A percentile compares a stretch with the other conserved stretches of the same genome.
Conservation (phyloP, 2,797 vertebrate genomes). For the Sebastes hopkinsi region DNA sequence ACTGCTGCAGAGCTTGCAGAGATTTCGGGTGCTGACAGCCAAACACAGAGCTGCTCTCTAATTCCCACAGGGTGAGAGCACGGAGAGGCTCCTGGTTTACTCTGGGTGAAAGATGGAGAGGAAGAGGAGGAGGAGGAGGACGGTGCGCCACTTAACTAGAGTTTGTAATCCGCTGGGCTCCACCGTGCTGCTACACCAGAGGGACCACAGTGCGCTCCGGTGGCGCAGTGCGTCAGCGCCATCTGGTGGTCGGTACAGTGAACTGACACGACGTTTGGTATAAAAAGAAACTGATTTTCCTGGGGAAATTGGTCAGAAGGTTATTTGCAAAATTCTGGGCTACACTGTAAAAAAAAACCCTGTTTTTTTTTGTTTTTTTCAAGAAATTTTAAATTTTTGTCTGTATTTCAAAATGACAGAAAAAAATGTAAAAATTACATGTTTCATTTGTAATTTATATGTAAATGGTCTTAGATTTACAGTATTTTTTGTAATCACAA, state of each 20-base stretch:
- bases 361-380: no score
- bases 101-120: constrained; percentile 63
- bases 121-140: constrained; percentile 49
- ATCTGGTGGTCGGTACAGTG: constrained; percentile 35
- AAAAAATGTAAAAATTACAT: no score
- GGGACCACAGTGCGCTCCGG: constrained; percentile 44
- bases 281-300: no score
- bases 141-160: constrained; percentile 78
- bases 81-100: constrained; percentile 62
- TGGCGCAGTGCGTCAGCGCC: constrained; percentile 38
- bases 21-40: constrained; percentile 40
- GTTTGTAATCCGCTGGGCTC: constrained; percentile 76
- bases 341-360: no score
- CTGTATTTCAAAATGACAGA: no score
- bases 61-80: constrained; percentile 40
- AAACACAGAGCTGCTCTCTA: constrained; percentile 31
- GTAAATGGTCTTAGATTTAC: no score
- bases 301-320: no score
- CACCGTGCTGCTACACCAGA: constrained; percentile 25
- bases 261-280: neutral
- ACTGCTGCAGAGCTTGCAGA: constrained; percentile 60
- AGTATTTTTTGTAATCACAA: no score
- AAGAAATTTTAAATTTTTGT: no score
- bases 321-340: no score
- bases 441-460: no score